Conservation (phyloP, 35 echinoderm and acorn worm genomes). For the Stichopus chloronotus region DNA sequence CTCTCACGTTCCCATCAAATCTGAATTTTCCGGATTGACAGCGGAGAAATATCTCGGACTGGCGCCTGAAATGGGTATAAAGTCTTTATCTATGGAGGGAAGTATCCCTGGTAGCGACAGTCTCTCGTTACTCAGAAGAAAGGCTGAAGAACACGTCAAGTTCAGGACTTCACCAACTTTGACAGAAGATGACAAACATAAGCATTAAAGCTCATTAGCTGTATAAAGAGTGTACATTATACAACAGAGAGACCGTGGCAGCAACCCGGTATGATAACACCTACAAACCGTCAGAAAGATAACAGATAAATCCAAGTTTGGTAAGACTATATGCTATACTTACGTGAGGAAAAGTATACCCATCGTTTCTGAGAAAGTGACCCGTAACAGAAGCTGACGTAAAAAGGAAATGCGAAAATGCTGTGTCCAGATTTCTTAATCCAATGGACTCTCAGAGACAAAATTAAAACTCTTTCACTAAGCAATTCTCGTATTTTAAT, state of each 20-base stretch:
- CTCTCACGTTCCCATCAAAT: slow-evolving; percentile 33
- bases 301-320: no score
- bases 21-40: slow-evolving; percentile 40
- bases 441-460: no score
- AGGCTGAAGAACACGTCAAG: slow-evolving; percentile 56
- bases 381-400: no score
- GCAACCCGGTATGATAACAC: not conserved
- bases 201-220: slow-evolving; percentile 1
- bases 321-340: no score
- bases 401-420: no score
- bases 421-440: no score
- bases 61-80: slow-evolving; percentile 22
- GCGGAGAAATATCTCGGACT: slow-evolving; percentile 47
- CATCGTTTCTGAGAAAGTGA: no score
- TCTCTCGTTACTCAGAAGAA: slow-evolving; percentile 40
- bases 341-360: no score
- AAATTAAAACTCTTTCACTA: no score
- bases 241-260: not conserved
- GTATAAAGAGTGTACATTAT: not conserved
- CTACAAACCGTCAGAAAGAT: not conserved
- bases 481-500: no score
- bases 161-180: slow-evolving; percentile 27
- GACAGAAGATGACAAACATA: slow-evolving; percentile 43
- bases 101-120: slow-evolving; percentile 33
- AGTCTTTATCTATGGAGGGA: slow-evolving; percentile 33